These are phyloP conservation scores for Delphinus delphis DNA, from an alignment of 2,113 vertebrate species.

Conservation along the genomic window DNA sequence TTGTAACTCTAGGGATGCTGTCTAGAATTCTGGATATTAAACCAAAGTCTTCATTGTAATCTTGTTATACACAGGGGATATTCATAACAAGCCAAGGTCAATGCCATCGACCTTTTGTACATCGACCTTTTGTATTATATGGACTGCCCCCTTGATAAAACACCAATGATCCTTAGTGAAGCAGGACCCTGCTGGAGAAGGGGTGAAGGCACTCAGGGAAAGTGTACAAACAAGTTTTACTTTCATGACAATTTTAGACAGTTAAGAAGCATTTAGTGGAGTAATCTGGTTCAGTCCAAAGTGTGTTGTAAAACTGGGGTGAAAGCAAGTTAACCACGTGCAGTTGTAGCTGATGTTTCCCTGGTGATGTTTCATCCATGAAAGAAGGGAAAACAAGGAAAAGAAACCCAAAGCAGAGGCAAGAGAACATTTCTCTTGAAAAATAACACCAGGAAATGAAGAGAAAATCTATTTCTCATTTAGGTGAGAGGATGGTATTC, in stretches of 20 bases:
- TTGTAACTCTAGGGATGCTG: background rate
- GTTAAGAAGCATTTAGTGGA: slow-evolving; percentile 51
- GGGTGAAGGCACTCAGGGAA: background rate
- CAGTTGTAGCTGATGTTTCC: background rate
- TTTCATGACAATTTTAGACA: slow-evolving; percentile 34
- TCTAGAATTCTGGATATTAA: background rate
- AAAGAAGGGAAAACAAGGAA: background rate
- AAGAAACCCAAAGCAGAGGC: slow-evolving; percentile 50
- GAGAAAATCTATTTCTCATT: background rate
- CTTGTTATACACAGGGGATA: background rate
- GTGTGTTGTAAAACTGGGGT: slow-evolving; percentile 62
- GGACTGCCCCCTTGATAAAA: slow-evolving; percentile 42
- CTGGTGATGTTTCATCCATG: slow-evolving; percentile 5
- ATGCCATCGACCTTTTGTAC: background rate
- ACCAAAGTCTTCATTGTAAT: background rate
- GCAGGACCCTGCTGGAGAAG: background rate
- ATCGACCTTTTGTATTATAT: slow-evolving; percentile 3
- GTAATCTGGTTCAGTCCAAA: slow-evolving; percentile 31
- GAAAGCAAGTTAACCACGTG: background rate
- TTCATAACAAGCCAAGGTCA: background rate
- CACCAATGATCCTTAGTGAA: background rate
- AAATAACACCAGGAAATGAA: background rate
- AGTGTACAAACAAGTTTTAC: slow-evolving; percentile 1
- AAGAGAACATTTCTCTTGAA: slow-evolving; percentile 1
- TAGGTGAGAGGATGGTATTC: background rate